These are phyloP conservation scores for Dione juno DNA, from an alignment of 2,888 invertebrate species.

Conservation along the genomic window DNA sequence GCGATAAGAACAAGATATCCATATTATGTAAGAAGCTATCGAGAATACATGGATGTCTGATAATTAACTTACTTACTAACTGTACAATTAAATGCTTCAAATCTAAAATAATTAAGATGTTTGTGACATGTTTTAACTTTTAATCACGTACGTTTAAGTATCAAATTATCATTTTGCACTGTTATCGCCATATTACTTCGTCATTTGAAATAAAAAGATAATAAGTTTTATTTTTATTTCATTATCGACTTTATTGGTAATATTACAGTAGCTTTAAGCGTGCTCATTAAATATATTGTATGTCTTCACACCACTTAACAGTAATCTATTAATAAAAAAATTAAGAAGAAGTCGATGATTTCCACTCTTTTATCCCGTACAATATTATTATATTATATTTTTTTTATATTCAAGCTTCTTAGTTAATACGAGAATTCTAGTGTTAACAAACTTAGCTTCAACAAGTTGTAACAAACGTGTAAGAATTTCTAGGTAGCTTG, in stretches of 20 bases:
- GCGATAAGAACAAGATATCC: slow-evolving; percentile 24
- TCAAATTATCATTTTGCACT: neutral
- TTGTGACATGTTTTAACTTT: neutral
- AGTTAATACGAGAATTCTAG: too few relatives aligned
- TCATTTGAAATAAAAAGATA: neutral
- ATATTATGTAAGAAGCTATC: slow-evolving; percentile 28
- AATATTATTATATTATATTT: too few relatives aligned
- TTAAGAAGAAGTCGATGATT: too few relatives aligned
- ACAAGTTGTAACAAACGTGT: too few relatives aligned
- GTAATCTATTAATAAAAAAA: too few relatives aligned
- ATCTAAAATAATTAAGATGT: neutral
- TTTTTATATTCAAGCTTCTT: too few relatives aligned
- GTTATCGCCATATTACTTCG: neutral
- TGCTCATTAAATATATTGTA: neutral
- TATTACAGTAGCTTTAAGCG: neutral
- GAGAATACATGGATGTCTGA: slow-evolving; percentile 6
- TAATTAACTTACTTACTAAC: neutral
- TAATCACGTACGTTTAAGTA: neutral
- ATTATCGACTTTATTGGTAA: neutral
- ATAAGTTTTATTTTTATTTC: neutral
- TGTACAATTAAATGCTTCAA: neutral
- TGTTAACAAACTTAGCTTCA: too few relatives aligned
- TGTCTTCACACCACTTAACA: too few relatives aligned
- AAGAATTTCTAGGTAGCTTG: too few relatives aligned
- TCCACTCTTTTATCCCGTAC: too few relatives aligned